Conservation (phyloP, 35 echinoderm and acorn worm species). For the Anneissia japonica region DNA sequence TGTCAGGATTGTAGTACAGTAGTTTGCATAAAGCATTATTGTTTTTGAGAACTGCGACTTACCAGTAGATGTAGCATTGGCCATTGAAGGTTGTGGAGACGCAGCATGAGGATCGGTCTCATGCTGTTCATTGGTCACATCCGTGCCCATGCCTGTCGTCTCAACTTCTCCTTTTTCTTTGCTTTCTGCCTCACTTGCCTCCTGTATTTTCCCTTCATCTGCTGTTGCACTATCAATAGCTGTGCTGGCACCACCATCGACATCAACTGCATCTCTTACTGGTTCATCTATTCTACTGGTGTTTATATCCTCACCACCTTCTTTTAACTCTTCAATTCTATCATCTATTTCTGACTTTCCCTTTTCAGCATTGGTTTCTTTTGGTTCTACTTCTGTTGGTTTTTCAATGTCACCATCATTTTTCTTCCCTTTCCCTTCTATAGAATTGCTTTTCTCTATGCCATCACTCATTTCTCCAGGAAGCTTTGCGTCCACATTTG, state of each 20-base stretch:
- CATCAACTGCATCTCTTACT: neutral
- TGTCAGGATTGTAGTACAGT: too few species aligned
- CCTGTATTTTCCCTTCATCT: neutral
- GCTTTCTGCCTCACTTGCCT: neutral
- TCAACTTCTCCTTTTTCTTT: constrained; percentile 10
- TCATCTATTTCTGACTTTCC: neutral
- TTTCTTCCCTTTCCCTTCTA: neutral
- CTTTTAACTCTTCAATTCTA: neutral
- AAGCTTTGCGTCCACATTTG: neutral
- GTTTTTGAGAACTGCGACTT: too few species aligned
- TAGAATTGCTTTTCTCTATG: neutral
- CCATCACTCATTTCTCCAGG: too few species aligned
- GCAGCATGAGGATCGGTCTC: constrained; percentile 66
- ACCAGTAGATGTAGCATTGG: constrained; percentile 87
- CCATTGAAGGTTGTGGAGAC: constrained; percentile 53
- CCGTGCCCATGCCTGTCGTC: constrained; percentile 74
- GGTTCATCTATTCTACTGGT: neutral
- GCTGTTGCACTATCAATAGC: neutral
- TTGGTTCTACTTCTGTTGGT: neutral
- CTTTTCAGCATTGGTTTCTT: neutral
- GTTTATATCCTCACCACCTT: neutral
- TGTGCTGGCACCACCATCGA: neutral
- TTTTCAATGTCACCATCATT: neutral
- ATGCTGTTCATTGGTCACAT: constrained; percentile 62
- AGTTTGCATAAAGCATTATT: too few species aligned